Evolutionary conservation across 2,113 vertebrate genomes (phyloP).

Genomic region (Elgaria multicarinata): DNA sequence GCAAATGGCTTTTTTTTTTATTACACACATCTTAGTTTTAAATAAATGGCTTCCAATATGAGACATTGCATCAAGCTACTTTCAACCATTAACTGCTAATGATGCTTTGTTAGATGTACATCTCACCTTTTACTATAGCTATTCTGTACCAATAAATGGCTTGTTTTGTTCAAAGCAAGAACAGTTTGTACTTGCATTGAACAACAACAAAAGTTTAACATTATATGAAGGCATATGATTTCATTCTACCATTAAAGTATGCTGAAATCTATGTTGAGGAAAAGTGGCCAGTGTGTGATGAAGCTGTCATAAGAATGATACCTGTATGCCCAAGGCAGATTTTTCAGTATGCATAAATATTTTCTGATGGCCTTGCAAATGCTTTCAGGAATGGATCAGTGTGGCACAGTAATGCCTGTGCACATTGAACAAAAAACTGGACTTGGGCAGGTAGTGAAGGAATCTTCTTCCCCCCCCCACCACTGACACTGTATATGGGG

Average conservation of each 20-base stretch:
- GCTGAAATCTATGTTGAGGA: neutral
- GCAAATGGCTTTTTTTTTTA: constrained; percentile 35
- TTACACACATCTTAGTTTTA: constrained; percentile 34
- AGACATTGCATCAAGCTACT: constrained; percentile 9
- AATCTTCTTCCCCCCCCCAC: neutral
- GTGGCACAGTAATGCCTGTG: neutral
- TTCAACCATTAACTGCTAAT: neutral
- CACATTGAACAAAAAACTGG: neutral
- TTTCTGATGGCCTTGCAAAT: neutral
- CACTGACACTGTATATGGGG: too few species aligned
- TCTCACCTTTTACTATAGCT: constrained; percentile 1
- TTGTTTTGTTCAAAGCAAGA: fast-evolving
- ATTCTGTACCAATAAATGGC: constrained; percentile 28
- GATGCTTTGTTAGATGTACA: constrained; percentile 23
- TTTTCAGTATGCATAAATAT: neutral
- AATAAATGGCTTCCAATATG: constrained; percentile 51
- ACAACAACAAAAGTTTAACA: constrained; percentile 2
- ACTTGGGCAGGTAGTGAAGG: neutral
- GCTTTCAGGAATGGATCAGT: neutral
- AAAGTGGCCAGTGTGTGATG: neutral
- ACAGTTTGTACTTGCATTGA: neutral
- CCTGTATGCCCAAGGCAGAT: neutral
- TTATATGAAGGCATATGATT: neutral
- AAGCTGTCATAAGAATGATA: neutral
- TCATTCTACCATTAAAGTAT: neutral